Evolutionary conservation across 2,797 vertebrate species (phyloP).

Genomic region (Hoplostethus mediterraneus): DNA sequence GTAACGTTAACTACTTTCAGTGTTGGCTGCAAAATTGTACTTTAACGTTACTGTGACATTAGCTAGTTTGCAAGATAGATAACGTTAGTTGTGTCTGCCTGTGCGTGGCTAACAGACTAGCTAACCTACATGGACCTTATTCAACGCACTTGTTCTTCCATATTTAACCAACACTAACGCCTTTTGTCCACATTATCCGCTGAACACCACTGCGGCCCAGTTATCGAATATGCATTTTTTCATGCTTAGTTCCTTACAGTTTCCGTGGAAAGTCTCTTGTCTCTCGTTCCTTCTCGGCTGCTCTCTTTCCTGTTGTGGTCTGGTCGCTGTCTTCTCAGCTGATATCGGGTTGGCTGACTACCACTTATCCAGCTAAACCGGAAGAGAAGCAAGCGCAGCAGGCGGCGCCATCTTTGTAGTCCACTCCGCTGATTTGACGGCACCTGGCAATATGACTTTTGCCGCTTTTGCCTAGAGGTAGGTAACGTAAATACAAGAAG

Average conservation of each 20-base stretch:
- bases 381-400: background rate
- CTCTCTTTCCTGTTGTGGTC: conserved; percentile 17
- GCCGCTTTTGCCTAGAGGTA: too few species aligned
- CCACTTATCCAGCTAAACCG: background rate
- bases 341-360: background rate
- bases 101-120: conserved; percentile 26
- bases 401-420: conserved; percentile 12
- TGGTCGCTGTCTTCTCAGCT: background rate
- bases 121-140: conserved; percentile 39
- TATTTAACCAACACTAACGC: background rate
- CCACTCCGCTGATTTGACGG: background rate
- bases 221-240: background rate
- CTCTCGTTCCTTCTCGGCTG: background rate
- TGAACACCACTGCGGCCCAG: background rate
- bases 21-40: too few species aligned
- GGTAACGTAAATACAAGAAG: too few species aligned
- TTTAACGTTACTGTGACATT: background rate
- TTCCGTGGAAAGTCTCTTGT: background rate
- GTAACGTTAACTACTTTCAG: too few species aligned
- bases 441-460: too few species aligned
- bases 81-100: background rate
- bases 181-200: background rate
- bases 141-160: conserved; percentile 65
- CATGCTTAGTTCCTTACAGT: conserved; percentile 34
- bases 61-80: background rate